These are phyloP conservation scores for Orthonevra nobilis DNA, from an alignment of 2,888 invertebrate species.

Conservation along the genomic window DNA sequence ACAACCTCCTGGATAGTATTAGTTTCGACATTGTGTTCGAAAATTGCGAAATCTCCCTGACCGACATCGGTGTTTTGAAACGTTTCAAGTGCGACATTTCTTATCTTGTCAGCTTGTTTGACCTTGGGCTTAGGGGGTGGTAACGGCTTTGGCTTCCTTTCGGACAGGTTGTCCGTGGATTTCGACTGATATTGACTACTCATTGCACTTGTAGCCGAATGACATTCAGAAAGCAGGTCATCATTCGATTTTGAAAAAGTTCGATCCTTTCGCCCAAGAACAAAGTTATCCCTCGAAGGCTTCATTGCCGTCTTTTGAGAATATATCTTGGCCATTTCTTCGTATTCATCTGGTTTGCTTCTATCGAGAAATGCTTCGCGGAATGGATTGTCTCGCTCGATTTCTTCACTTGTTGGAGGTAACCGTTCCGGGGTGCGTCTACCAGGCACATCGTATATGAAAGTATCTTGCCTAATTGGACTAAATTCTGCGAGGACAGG, in stretches of 20 bases:
- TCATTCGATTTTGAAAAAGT: slow-evolving; percentile 76
- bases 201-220: slow-evolving; percentile 72
- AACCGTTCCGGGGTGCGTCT: slow-evolving; percentile 71
- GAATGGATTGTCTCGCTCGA: slow-evolving; percentile 80
- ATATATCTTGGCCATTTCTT: slow-evolving; percentile 77
- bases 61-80: slow-evolving; percentile 78
- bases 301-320: slow-evolving; percentile 73
- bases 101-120: slow-evolving; percentile 78
- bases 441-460: slow-evolving; percentile 71
- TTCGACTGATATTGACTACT: slow-evolving; percentile 71
- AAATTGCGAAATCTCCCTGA: slow-evolving; percentile 79
- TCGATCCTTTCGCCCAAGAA: slow-evolving; percentile 73
- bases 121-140: slow-evolving; percentile 77
- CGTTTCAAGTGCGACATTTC: slow-evolving; percentile 77
- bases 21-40: slow-evolving; percentile 78
- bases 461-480: slow-evolving; percentile 51
- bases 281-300: slow-evolving; percentile 74
- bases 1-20: slow-evolving; percentile 78
- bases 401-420: slow-evolving; percentile 73
- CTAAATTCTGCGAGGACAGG: slow-evolving; percentile 75
- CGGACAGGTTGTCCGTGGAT: slow-evolving; percentile 76
- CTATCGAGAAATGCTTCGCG: slow-evolving; percentile 75
- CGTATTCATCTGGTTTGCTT: slow-evolving; percentile 76
- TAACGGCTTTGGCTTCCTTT: slow-evolving; percentile 73
- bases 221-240: slow-evolving; percentile 73